Evolutionary conservation across 1,140 invertebrate species (phyloP), one percentile per base, ranked within the genome.

Genomic region (Elysia chlorotica): DNA sequence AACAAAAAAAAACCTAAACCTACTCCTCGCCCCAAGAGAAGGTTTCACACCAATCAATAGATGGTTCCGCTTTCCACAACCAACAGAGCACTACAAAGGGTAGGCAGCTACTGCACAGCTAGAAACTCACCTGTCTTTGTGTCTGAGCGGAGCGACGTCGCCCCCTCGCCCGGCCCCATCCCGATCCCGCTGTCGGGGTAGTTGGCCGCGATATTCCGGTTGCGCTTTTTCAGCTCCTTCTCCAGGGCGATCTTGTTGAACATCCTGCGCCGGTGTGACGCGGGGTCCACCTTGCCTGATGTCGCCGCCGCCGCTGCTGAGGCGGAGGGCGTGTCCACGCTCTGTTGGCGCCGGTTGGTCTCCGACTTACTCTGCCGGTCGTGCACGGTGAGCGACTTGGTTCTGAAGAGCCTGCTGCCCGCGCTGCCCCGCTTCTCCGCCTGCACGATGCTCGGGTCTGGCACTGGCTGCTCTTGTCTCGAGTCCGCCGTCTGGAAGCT

Each of bases 191-290:
- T 85, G 78, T 86, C 85, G 0, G 85, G 83, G 68, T 86, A 85
- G 65, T 79, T 83, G 79, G 95, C 96, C 85, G 96, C 95, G 79
- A 95, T 96, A 74, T 97, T 89, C 1, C 95, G 96, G 86, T 97
- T 97, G 62, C 96, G 89, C 54, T 97, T 90, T 88, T 97, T 95
- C 92, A 96, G 95, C 89, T 98, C 96, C 87, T 98, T 97, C 89
- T 97, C 95, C 66, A 96, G 90, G 19, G 79, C 70, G 14, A 81
- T 65, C 65, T 76, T 76, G 65, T 76, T 76, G 66, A 76, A 76
- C 74, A 76, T 76, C 35, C 70, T 33, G 0, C 70, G 71, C 38
- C 53, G 38, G n/a, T n/a, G n/a, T n/a, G n/a, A n/a, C 4, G 62
- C 65, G 36, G 48, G 65, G 31, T 63, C 74, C 17, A 71, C 65